Evolutionary conservation across 2,888 invertebrate genomes (phyloP), one percentile per base, ranked within the genome.

Genomic region (Anoplius nigerrimus): DNA sequence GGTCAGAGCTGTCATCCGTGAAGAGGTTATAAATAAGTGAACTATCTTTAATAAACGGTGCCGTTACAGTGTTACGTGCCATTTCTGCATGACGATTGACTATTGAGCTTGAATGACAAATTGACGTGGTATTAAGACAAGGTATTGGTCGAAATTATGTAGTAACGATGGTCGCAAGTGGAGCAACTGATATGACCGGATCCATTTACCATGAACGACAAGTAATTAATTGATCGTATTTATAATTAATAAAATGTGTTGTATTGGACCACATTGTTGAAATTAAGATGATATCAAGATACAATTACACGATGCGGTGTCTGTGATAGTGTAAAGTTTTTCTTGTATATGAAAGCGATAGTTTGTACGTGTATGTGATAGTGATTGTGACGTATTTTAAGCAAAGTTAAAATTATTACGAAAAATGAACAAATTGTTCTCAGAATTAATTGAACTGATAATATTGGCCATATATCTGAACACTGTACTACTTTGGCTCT

Each of bases 181-280:
- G 79, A 62, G 67, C 72, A 62, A 79, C 76, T 82, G 84, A 84
- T 82, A 88, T 89, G 88, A 87, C 84, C 79, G 86, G 81, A 52
- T 81, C 84, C 57, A 90, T 90, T 78, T 90, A 90, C 76, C 90
- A 90, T 86, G 90, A 90, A 78, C 88, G 89, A 80, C 90, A 90
- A 89, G 90, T 90, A 85, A 79, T 69, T 75, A 21, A 63, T 55
- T n/a, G 57, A 48, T 53, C 6, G 62, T 56, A 20, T 53, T 11
- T 21, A 27, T 43, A 48, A 16, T 22, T 22, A n/a, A 16, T 6
- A 34, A 34, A n/a, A 34, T 13, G 34, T 34, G 11, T 13, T 11
- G 6, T 34, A 6, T 34, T 6, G 34, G 1, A 34, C 34, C 4
- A 6, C 34, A 34, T 13, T 6, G 11, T 34, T 6, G 34, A 34